Conservation (phyloP, 1,140 invertebrate genomes). For the Pogonomyrmex californicus region DNA sequence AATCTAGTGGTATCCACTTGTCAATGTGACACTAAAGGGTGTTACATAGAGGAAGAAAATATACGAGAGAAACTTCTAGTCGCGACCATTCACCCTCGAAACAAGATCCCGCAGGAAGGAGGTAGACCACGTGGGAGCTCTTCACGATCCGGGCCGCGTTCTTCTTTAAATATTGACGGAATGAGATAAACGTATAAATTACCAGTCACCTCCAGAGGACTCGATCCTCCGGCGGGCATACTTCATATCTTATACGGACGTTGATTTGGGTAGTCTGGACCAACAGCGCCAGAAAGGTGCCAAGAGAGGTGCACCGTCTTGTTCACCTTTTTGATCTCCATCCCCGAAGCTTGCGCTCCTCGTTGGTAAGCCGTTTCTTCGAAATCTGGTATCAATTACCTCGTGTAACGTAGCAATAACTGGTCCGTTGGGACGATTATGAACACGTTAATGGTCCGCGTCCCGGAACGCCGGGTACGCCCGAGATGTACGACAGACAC, state of each 20-base stretch:
- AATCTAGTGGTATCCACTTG: not conserved
- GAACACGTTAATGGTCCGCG: conserved; percentile 72
- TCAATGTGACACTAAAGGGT: conserved; percentile 24
- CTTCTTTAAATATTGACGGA: conserved; percentile 84
- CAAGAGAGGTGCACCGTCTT: conserved; percentile 27
- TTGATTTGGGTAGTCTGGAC: conserved; percentile 73
- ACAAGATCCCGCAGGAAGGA: conserved; percentile 70
- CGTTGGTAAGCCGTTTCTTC: conserved; percentile 59
- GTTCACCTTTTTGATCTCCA: conserved; percentile 42
- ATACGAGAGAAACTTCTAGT: not conserved
- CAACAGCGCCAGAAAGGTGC: conserved; percentile 57
- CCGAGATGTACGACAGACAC: conserved; percentile 58
- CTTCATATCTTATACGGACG: conserved; percentile 73
- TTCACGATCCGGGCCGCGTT: conserved; percentile 56
- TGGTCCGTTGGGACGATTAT: conserved; percentile 66
- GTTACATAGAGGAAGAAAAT: conserved; percentile 40
- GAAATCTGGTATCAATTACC: conserved; percentile 75
- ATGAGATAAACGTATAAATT: conserved; percentile 84
- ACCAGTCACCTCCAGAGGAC: conserved; percentile 75
- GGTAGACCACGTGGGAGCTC: conserved; percentile 48
- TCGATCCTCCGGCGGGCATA: conserved; percentile 70
- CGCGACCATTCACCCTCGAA: conserved; percentile 61
- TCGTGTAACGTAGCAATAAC: conserved; percentile 68
- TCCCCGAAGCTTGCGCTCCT: not conserved
- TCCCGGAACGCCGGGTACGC: conserved; percentile 47